Base-by-base conservation (phyloP, 1,140 invertebrate species). In the Argopecten irradians region DNA sequence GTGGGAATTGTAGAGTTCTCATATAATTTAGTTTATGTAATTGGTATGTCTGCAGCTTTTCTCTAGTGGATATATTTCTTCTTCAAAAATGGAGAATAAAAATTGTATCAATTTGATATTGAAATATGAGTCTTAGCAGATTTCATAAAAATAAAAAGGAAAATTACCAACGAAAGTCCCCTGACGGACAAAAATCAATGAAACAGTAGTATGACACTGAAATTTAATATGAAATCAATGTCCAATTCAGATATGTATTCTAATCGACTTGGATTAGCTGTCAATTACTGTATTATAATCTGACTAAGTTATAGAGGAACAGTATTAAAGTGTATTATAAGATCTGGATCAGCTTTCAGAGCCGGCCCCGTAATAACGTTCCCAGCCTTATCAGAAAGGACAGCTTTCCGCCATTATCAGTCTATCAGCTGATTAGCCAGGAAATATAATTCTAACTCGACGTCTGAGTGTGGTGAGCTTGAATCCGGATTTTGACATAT, bases 171-270 rank as follows among this genome's bases (percentile, higher is more conserved):
- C 8, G 22, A 71, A 22, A 71, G 55, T 71, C 55, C 22, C 55
- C n/a, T 71, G 55, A 11, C 55, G 28, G 28, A 71, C 55, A 71
- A 3, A 71, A 71, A 28, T n/a, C 55, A 71, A 71, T 71, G n/a
- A n/a, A 71, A 71, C 28, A n/a, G 7, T 71, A 71, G 5, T 11
- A 71, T 71, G 55, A 71, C 55, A 71, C 55, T 71, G 55, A 71
- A 71, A 71, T 71, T 71, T 71, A 71, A 71, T 71, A 71, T 71
- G n/a, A 71, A 71, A 71, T 71, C 55, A 71, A 71, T 71, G 55
- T 71, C 55, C 22, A 71, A 71, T 71, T 71, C 55, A n/a, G 22
- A 71, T 71, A 71, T 71, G n/a, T 71, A 28, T 71, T 28, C 55
- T 71, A 71, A 71, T 71, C n/a, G 55, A n/a, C 55, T 71, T 71